These are phyloP conservation scores for Leistus spinibarbis DNA, from an alignment of 2,888 invertebrate species.

Conservation along the genomic window DNA sequence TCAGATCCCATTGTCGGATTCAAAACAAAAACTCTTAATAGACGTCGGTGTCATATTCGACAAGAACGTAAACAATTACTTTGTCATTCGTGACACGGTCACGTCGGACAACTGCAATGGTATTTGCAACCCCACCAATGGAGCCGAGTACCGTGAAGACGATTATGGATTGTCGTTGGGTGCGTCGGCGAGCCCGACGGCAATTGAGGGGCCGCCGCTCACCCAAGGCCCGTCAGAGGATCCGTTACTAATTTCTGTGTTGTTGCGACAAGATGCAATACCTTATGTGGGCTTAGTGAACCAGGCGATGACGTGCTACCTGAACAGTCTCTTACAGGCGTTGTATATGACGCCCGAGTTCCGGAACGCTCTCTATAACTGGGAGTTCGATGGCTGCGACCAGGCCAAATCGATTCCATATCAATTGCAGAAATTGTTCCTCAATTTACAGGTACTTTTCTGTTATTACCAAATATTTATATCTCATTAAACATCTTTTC, in stretches of 20 bases:
- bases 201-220: conserved; percentile 44
- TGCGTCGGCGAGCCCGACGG: conserved; percentile 58
- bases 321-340: conserved; percentile 87
- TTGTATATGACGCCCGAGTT: conserved; percentile 93
- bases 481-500: background rate
- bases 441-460: conserved; percentile 72
- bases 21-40: conserved; percentile 56
- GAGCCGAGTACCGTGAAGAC: conserved; percentile 48
- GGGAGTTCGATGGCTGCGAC: conserved; percentile 76
- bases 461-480: background rate
- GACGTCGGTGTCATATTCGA: conserved; percentile 56
- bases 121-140: background rate
- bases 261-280: conserved; percentile 19
- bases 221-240: conserved; percentile 42
- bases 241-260: conserved; percentile 12
- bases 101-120: conserved; percentile 40
- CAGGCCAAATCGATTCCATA: conserved; percentile 79
- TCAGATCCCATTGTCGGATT: conserved; percentile 56
- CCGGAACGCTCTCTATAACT: conserved; percentile 83
- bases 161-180: conserved; percentile 57
- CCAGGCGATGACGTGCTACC: conserved; percentile 91
- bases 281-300: conserved; percentile 82
- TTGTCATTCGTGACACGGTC: conserved; percentile 53
- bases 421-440: conserved; percentile 83
- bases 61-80: conserved; percentile 51